phyloP scores from a whole-genome alignment of 1,140 invertebrate genomes.

The Heliconius himera region DNA sequence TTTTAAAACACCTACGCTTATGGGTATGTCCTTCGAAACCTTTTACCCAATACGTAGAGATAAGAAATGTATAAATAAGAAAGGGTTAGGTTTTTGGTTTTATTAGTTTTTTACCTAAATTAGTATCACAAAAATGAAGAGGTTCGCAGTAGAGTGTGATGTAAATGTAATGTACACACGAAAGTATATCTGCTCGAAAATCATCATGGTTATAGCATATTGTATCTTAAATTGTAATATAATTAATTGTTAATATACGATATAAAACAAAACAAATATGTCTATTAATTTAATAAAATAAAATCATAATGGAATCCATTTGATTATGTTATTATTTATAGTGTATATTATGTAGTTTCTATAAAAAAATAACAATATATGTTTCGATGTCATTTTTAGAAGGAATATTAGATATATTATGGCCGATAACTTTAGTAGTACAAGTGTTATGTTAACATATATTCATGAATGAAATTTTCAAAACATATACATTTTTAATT shows the following conservation, averaged over 20 bases:
- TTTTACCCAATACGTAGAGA: neutral
- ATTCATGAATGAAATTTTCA: neutral
- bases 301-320: no score
- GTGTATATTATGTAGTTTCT: no score
- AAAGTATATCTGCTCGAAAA: neutral
- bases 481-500: conserved; percentile 9
- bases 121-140: neutral
- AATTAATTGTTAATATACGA: no score
- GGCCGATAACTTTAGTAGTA: neutral
- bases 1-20: no score
- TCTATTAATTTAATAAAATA: no score
- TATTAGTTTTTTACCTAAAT: neutral
- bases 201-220: neutral
- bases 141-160: neutral
- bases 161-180: neutral
- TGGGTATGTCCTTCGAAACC: neutral
- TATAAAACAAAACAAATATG: no score
- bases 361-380: no score
- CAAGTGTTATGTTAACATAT: neutral
- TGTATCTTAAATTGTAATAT: neutral
- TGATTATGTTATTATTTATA: no score
- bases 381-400: no score
- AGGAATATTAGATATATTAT: no score
- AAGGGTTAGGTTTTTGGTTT: neutral
- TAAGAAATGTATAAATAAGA: neutral